Conservation (phyloP, 2,888 invertebrate species). For the Mythimna albipuncta region DNA sequence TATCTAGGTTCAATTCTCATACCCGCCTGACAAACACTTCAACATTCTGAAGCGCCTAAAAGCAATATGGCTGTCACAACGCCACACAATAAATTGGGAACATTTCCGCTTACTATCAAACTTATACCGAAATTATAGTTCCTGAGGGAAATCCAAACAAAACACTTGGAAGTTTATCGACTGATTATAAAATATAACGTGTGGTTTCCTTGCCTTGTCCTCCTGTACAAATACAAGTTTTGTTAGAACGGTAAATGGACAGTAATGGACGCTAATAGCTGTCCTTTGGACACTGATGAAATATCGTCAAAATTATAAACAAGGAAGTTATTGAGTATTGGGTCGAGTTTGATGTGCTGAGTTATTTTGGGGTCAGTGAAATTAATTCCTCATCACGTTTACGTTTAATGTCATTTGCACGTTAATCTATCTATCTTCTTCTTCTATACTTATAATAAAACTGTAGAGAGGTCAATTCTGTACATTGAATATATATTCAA, state of each 20-base stretch:
- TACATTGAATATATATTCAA: too few relatives aligned
- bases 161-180: slow-evolving; percentile 35
- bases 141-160: slow-evolving; percentile 36
- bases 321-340: slow-evolving; percentile 21
- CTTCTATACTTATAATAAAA: too few relatives aligned
- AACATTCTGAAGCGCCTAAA: slow-evolving; percentile 5
- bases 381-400: not conserved
- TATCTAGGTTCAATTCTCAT: not conserved
- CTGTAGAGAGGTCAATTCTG: too few relatives aligned
- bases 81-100: slow-evolving; percentile 13
- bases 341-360: not conserved
- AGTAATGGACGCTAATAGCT: slow-evolving; percentile 32
- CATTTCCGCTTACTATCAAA: slow-evolving; percentile 15
- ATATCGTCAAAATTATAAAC: slow-evolving; percentile 4
- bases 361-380: not conserved
- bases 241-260: slow-evolving; percentile 4
- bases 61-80: slow-evolving; percentile 15
- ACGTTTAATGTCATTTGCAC: not conserved
- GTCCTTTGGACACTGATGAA: slow-evolving; percentile 9
- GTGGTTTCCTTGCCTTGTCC: slow-evolving; percentile 1
- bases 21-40: not conserved
- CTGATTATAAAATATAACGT: slow-evolving; percentile 34
- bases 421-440: too few relatives aligned
- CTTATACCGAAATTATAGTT: slow-evolving; percentile 24
- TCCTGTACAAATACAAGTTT: slow-evolving; percentile 24